Evolutionary conservation across 2,888 invertebrate genomes (phyloP), one percentile per base, ranked within the genome.

Genomic region (Dryomyza anilis): DNA sequence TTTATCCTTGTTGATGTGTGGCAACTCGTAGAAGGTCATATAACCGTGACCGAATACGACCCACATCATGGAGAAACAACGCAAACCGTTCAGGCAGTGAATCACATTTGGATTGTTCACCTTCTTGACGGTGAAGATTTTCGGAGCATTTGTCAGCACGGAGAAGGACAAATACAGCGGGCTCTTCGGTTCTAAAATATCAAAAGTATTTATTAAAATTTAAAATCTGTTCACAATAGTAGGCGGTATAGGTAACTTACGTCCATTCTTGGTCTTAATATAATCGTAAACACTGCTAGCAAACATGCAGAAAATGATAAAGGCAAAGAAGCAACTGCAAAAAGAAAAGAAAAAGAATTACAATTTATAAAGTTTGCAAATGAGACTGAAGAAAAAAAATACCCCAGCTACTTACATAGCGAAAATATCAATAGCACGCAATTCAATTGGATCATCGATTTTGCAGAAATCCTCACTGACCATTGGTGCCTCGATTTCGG

Each of bases 21-120:
- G 81, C 67, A 81, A 66, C 10, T 81, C 80, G 66, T 79, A 79
- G 65, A 80, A 74, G 30, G 81, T 81, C 82, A 81, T 81, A 48
- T 79, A 81, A 14, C 80, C 78, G 61, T 86, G 86, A 0, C 83
- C 84, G 33, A 83, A 77, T 4, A 86, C 78, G 21, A 86, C 82
- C 86, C 86, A 86, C 76, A 85, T 78, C 79, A 85, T 84, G 60
- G 84, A 85, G 39, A 86, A 76, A 64, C 81, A 79, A 46, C 84
- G 80, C 33, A 85, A 71, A 0, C 85, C 85, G 71, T 84, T 79
- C 33, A 85, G 74, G 69, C 85, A 85, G 33, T 79, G 76, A 53
- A 86, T 81, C 6, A 84, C 78, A 71, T 84, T 81, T 5, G 79
- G 76, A 52, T 73, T 79, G 52, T 81, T 78, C 2, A 72, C 69